Evolutionary conservation across 2,888 invertebrate genomes (phyloP).

Genomic region (Thereva unica): DNA sequence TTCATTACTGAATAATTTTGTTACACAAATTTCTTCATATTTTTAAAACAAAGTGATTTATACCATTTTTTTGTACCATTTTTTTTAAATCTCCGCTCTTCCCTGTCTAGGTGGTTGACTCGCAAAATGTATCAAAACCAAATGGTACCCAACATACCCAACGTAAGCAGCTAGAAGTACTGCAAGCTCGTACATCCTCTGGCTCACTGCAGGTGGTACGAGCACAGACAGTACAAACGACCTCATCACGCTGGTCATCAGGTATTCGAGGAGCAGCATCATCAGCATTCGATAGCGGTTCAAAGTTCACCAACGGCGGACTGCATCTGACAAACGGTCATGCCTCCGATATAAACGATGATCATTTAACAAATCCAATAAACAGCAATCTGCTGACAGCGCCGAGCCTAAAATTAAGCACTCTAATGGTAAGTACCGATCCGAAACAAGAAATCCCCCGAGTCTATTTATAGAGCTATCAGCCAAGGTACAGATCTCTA

Average conservation of each 20-base stretch:
- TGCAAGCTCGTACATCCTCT: constrained; percentile 68
- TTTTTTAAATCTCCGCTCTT: constrained; percentile 40
- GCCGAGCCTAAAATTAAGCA: constrained; percentile 57
- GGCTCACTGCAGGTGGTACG: constrained; percentile 73
- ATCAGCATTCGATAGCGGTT: not conserved
- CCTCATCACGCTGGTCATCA: constrained; percentile 54
- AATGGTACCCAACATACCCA: constrained; percentile 58
- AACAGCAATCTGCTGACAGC: constrained; percentile 43
- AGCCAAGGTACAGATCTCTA: not conserved
- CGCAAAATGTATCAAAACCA: constrained; percentile 58
- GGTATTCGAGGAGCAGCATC: constrained; percentile 45
- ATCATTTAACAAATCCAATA: not conserved
- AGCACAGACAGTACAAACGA: constrained; percentile 60
- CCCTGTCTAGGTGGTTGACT: constrained; percentile 56
- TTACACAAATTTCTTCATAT: too few species aligned
- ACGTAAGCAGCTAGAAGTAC: constrained; percentile 67
- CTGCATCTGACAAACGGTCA: constrained; percentile 28
- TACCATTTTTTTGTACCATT: not conserved
- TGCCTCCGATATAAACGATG: constrained; percentile 24
- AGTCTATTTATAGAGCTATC: constrained; percentile 13
- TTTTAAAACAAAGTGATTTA: too few species aligned
- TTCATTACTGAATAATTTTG: too few species aligned
- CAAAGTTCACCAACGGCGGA: constrained; percentile 30
- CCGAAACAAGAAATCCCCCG: not conserved
- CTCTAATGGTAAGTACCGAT: constrained; percentile 56